phyloP scores from a whole-genome alignment of 1,140 invertebrate species.

The Drosophila virilis region DNA sequence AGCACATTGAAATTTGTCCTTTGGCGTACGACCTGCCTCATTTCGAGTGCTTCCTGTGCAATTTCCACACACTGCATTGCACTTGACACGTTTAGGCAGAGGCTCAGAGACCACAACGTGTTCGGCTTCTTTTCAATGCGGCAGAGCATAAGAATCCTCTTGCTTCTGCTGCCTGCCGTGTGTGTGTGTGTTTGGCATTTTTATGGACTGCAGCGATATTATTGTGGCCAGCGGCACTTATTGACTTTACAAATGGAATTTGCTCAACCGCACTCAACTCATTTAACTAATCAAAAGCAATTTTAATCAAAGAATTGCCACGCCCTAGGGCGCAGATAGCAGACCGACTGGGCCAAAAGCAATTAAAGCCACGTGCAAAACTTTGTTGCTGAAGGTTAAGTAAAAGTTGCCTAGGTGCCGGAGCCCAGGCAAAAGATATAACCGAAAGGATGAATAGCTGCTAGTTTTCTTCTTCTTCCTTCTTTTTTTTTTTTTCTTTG shows the following conservation, averaged over 20 bases:
- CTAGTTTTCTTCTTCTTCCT: slow-evolving; percentile 11
- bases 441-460: slow-evolving; percentile 51
- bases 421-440: slow-evolving; percentile 19
- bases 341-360: slow-evolving; percentile 47
- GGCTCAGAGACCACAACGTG: slow-evolving; percentile 38
- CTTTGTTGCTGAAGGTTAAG: slow-evolving; percentile 61
- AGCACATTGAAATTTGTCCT: slow-evolving; percentile 26
- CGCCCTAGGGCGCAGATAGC: slow-evolving; percentile 49
- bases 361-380: slow-evolving; percentile 78
- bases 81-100: slow-evolving; percentile 70
- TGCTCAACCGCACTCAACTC: slow-evolving; percentile 52
- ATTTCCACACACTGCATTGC: slow-evolving; percentile 59
- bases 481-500: slow-evolving; percentile 52
- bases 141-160: slow-evolving; percentile 1
- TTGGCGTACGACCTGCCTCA: slow-evolving; percentile 35
- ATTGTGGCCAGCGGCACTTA: slow-evolving; percentile 42
- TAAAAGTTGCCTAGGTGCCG: slow-evolving; percentile 54
- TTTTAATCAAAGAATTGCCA: slow-evolving; percentile 71
- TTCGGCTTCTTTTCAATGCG: slow-evolving; percentile 13
- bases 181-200: slow-evolving; percentile 59
- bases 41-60: slow-evolving; percentile 48
- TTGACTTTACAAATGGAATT: slow-evolving; percentile 61
- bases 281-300: slow-evolving; percentile 81
- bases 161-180: neutral
- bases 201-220: slow-evolving; percentile 59